These are phyloP conservation scores for Muraenolepis orangiensis DNA, from an alignment of 2,797 vertebrate genomes.

Conservation along the genomic window DNA sequence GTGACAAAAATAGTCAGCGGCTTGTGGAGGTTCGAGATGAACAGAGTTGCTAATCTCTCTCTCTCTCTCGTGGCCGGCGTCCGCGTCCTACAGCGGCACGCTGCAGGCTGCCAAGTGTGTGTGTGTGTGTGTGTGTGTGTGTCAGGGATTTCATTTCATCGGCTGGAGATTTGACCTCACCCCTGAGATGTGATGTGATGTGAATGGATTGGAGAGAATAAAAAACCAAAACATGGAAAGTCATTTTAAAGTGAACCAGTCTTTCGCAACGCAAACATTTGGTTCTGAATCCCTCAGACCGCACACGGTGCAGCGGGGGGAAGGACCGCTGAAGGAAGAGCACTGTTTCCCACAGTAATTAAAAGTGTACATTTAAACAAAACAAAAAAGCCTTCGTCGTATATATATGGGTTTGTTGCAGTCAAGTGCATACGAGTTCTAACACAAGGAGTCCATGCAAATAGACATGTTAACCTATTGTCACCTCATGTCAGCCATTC, in stretches of 20 bases:
- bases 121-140: too few relatives aligned
- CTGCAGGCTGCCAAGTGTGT: neutral
- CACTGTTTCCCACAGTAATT: neutral
- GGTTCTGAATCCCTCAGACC: neutral
- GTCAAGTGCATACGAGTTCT: neutral
- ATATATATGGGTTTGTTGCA: neutral
- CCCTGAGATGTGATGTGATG: slow-evolving; percentile 1
- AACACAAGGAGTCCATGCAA: neutral
- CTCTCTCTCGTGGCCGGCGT: neutral
- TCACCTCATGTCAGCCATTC: neutral
- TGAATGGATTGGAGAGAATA: neutral
- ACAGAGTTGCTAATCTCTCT: neutral
- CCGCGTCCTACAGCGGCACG: neutral
- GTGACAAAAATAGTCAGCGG: neutral
- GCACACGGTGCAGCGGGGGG: neutral
- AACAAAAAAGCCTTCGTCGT: neutral
- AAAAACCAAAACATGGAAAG: neutral
- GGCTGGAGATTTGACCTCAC: neutral
- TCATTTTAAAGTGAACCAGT: neutral
- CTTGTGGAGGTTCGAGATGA: neutral
- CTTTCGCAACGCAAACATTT: neutral
- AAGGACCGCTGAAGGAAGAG: neutral
- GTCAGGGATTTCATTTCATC: neutral
- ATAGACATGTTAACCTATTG: neutral
- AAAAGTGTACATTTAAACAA: neutral